phyloP scores from a whole-genome alignment of 2,113 vertebrate species.

The Lichenostomus cassidix region DNA sequence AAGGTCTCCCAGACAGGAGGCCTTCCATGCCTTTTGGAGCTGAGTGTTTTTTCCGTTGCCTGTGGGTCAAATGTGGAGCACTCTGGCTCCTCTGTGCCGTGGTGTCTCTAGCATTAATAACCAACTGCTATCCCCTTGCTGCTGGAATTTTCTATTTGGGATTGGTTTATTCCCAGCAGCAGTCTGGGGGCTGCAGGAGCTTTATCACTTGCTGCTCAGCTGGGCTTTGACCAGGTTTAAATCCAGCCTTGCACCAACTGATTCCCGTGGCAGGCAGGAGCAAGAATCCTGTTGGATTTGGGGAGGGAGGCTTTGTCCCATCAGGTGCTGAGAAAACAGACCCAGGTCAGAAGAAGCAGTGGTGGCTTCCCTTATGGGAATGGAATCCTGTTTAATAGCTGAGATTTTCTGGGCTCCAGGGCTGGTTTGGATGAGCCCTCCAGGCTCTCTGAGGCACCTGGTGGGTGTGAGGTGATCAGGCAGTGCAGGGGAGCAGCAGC shows the following conservation, averaged over 20 bases:
- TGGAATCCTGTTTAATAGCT: neutral
- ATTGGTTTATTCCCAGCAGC: neutral
- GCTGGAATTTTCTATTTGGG: neutral
- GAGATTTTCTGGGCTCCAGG: neutral
- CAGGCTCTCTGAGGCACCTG: neutral
- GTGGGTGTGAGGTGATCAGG: neutral
- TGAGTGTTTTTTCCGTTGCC: neutral
- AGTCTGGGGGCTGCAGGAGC: neutral
- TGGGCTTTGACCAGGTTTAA: neutral
- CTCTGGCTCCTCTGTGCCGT: neutral
- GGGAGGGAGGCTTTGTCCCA: neutral
- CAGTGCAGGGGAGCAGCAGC: neutral
- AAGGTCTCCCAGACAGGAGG: neutral
- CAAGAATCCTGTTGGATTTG: neutral
- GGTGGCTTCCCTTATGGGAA: neutral
- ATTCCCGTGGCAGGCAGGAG: neutral
- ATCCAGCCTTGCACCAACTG: accelerated
- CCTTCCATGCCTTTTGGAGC: neutral
- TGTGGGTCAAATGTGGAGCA: accelerated
- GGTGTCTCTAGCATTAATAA: neutral
- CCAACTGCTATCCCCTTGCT: neutral
- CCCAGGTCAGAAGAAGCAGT: neutral
- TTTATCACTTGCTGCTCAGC: neutral
- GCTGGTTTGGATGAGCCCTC: neutral
- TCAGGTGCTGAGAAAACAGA: neutral